phyloP scores from a whole-genome alignment of 2,797 vertebrate species.

The Takifugu ocellatus region DNA sequence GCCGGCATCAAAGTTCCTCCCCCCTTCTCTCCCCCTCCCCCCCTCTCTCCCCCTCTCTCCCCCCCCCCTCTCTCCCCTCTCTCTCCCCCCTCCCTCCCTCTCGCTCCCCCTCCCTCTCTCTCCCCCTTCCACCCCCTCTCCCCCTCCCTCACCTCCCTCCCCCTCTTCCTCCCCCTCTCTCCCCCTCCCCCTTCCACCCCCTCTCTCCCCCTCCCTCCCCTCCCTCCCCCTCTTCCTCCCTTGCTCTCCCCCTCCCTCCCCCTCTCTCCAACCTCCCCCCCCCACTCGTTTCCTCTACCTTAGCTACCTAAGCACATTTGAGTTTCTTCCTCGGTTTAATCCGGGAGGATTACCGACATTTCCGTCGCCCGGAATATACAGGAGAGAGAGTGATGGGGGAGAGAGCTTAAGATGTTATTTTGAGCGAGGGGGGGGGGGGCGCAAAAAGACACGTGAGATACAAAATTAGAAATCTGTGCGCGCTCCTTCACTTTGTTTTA shows the following conservation, averaged over 20 bases:
- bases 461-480: no score
- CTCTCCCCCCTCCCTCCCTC: background rate
- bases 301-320: conserved; percentile 57
- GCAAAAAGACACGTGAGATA: background rate
- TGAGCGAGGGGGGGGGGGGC: conserved; percentile 5
- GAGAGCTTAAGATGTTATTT: conserved; percentile 56
- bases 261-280: conserved; percentile 29
- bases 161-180: conserved; percentile 21
- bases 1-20: conserved; percentile 59
- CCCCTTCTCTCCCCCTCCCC: conserved; percentile 16
- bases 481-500: no score
- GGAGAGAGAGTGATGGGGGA: conserved; percentile 44
- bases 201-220: conserved; percentile 5
- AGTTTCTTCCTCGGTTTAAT: conserved; percentile 61
- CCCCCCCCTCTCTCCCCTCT: conserved; percentile 24
- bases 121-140: background rate
- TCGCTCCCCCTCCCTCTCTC: conserved; percentile 26
- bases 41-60: conserved; percentile 14
- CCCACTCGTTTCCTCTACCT: conserved; percentile 17
- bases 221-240: conserved; percentile 29
- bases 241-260: no score
- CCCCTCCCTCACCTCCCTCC: conserved; percentile 12
- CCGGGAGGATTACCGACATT: conserved; percentile 62
- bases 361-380: conserved; percentile 51
- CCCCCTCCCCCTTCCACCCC: conserved; percentile 5